Conservation (phyloP, 2,113 vertebrate species). For the Dipodomys spectabilis region DNA sequence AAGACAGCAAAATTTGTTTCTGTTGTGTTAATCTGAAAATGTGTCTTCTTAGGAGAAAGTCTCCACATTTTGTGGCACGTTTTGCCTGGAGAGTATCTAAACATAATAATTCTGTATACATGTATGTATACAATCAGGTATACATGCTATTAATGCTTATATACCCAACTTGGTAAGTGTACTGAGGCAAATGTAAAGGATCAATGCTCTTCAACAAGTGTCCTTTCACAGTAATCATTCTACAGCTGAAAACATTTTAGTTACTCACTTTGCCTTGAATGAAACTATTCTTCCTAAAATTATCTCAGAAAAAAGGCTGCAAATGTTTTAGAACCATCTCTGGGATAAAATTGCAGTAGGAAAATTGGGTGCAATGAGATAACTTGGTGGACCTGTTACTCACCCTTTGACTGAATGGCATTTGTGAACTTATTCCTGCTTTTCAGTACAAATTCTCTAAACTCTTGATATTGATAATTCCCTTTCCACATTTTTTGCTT, state of each 20-base stretch:
- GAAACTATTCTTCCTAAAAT: conserved; percentile 18
- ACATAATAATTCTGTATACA: not conserved
- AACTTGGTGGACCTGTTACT: not conserved
- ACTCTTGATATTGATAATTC: not conserved
- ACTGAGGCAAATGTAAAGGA: not conserved
- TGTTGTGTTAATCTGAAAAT: conserved; percentile 36
- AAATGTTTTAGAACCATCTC: not conserved
- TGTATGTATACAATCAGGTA: not conserved
- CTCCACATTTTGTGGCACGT: not conserved
- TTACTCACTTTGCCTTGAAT: not conserved
- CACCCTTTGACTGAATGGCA: not conserved
- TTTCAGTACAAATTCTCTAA: not conserved
- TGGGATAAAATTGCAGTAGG: not conserved
- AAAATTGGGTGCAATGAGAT: not conserved
- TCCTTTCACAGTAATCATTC: not conserved
- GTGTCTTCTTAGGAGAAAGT: not conserved
- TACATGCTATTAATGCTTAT: not conserved
- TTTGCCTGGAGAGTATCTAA: not conserved
- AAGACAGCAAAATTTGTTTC: not conserved
- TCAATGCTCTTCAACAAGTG: not conserved
- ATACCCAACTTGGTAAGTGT: not conserved
- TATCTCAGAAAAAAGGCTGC: not conserved
- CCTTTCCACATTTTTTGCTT: not conserved
- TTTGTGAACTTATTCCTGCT: not conserved
- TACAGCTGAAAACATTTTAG: not conserved